Evolutionary conservation across 1,140 invertebrate genomes (phyloP), one percentile per base, ranked within the genome.

Genomic region (Tetramorium simillimum): DNA sequence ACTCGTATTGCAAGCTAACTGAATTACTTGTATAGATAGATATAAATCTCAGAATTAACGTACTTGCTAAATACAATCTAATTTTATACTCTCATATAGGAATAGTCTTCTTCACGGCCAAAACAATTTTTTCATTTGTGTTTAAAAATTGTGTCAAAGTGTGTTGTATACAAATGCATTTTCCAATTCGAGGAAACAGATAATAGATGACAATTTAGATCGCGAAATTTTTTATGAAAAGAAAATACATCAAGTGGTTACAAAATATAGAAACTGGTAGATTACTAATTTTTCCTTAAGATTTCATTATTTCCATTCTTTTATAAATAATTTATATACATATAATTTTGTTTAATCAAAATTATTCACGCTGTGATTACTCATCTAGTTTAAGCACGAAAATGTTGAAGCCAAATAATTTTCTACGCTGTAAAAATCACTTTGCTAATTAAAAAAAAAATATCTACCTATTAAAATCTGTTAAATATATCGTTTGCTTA

Each of bases 21-120:
- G 28, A 75, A 87, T 81, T 49, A 21, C 37, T 37, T 16, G 6
- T 70, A n/a, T 51, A 3, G 3, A 33, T 24, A 75, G 14, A 37
- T 24, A 10, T 58, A 88, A 80, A 21, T 46, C 33, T 80, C 82
- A 86, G 51, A 46, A 28, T 85, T 49, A 49, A 7, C 12, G 24
- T 43, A 58, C 18, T 73, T 7, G 16, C 40, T 18, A 77, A 16
- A 16, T 37, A 28, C 2, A 16, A 1, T 33, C 14, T 43, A 58
- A 75, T 75, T 75, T 58, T 12, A 53, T 28, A 3, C 10, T 4
- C 9, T 73, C 28, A n/a, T 53, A 70, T 24, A 16, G 12, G 10
- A 43, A 24, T 24, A 12, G 5, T 63, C 18, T 21, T 72, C 69
- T 51, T 56, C 12, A 21, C 16, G 18, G 53, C 12, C 9, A 40